Base-by-base conservation (phyloP, 1,140 invertebrate genomes). In the Drosophila funebris region DNA sequence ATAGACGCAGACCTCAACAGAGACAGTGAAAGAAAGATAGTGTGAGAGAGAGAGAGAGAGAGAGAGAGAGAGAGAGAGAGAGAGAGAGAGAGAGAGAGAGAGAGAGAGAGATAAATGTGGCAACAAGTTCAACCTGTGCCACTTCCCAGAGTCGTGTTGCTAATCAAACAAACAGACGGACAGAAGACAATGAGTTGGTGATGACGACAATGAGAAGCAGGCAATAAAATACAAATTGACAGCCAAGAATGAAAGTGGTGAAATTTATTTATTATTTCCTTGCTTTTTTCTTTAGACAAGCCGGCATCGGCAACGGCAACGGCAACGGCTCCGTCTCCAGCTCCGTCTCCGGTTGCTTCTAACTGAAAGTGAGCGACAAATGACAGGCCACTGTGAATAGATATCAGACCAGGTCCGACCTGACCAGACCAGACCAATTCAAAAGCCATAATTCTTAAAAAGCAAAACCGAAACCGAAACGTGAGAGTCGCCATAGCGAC, bases 221-320 rank as follows among this genome's bases (percentile, higher is more conserved):
- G 72, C 64, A 70, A 77, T 74, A 77, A 78, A 78, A 75, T 60
- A 76, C 57, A 78, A 78, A 78, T 78, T 66, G 76, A 76, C 73
- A 78, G 69, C 56, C 75, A 78, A 78, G 76, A 78, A 78, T 78
- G 73, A 78, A 78, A 78, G 76, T 78, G 73, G 76, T 78, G 76
- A 78, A 78, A 78, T 76, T 78, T 74, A 73, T 76, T 61, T 75
- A 58, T 71, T 58, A 43, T 69, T 54, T 58, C 37, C 36, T 70
- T 54, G 31, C 36, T 36, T 29, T 20, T 56, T 44, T 57, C 52
- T 58, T 39, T 56, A 16, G 43, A 31, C 54, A 36, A 44, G 52
- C 64, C 64, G 27, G 31, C 64, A n/a, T n/a, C 50, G 8, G 31
- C 3, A 29, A 31, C 29, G 9, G 8, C 39, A 53, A 46, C 46